Evolutionary conservation across 2,113 vertebrate species (phyloP), one percentile per base, ranked within the genome.

Genomic region (Actinemys pallida): DNA sequence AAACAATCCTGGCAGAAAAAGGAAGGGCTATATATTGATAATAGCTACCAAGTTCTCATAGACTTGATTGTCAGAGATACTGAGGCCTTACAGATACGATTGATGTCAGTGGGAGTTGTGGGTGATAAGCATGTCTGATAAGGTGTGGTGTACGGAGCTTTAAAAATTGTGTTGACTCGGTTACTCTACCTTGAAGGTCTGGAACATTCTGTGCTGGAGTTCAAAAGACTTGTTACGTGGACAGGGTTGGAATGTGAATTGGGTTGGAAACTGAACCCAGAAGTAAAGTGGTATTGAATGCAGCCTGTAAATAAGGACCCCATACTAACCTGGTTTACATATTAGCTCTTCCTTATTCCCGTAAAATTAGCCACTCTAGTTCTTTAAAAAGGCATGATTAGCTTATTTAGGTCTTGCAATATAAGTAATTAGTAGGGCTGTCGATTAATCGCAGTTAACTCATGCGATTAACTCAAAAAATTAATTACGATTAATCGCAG

Each of bases 241-340:
- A 4, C 1, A 6, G 42, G 22, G 29, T 45, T 76, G 69, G n/a
- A 81, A 8, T 45, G 10, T 12, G 81, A 91, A 81, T 72, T 69
- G 49, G 56, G 84, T 8, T 90, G 20, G 82, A 92, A 86, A 56
- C 1, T 1, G 2, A 39, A n/a, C 10, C 2, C 11, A 52, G 86
- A 54, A 0, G 82, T 49, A 0, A 87, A 24, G 54, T 14, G 78
- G 5, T 53, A 65, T 13, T 16, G 57, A 87, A 62, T 42, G 84
- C 25, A 83, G 3, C 75, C 83, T 76, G 50, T 2, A 16, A 42
- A 13, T 12, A 49, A 80, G 89, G 16, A 65, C 16, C 49, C 1
- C 22, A 83, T 88, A 79, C 78, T 69, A 91, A 76, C 24, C 27
- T 27, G 10, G 22, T 25, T 72, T 72, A 72, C 8, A 20, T 72